Evolutionary conservation across 2,797 vertebrate genomes (phyloP), one percentile per base, ranked within the genome.

Genomic region (Allenopithecus nigroviridis): DNA sequence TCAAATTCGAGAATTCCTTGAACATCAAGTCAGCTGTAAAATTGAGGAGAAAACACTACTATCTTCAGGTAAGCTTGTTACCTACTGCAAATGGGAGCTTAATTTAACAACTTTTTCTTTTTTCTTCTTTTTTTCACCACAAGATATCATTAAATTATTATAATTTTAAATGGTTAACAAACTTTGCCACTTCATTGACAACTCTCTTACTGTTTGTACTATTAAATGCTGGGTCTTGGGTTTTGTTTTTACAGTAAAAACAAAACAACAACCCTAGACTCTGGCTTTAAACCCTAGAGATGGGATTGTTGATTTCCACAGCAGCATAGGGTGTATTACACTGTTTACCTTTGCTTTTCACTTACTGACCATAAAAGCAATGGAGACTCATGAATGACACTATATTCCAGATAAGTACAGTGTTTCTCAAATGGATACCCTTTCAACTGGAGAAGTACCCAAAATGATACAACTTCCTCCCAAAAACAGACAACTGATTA

Each of bases 1-100:
- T 0, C 90, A 97, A 50, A 98, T 99, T 50, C 98, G 99, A 95
- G 98, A 99, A 76, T 89, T 84, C 28, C 98, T 99, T 14, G 96
- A 98, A 43, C 98, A 91, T 33, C 98, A 99, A 97, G 95, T 99
- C 89, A 98, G 94, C 97, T 93, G 95, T 59, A 98, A 98, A 93
- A 74, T 95, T 64, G 98, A 98, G 95, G 98, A 99, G 96, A 98
- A 96, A 88, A 85, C 85, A 1, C 93, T 72, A 4, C 50, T 88
- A 3, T 79, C 97, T 94, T 98, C 84, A 78, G 98, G 95, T 91
- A 97, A 92, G 97, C 39, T 78, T 41, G 36, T 94, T 89, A 89
- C 95, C 26, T 22, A 8, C 61, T 33, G 64, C 95, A 96, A 95
- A 96, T 97, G 88, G 59, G 93, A 53, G 36, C 11, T 3, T 36